These are phyloP conservation scores for Drosophila lowei DNA, from an alignment of 1,140 invertebrate species.

Conservation along the genomic window DNA sequence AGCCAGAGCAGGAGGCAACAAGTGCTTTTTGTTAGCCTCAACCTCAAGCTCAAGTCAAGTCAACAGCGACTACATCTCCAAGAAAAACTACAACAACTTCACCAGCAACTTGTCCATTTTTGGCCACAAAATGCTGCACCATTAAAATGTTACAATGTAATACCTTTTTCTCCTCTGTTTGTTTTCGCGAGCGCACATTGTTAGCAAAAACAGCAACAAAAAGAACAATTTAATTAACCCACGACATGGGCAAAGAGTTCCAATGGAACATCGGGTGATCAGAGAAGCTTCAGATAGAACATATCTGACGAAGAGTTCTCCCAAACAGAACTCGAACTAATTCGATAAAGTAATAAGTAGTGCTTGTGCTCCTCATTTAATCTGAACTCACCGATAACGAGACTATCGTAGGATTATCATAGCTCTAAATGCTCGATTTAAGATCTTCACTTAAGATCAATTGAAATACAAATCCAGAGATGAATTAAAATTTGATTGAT, in stretches of 20 bases:
- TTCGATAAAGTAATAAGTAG: no score
- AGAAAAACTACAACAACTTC: constrained; percentile 16
- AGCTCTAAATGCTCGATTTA: no score
- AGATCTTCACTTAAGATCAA: no score
- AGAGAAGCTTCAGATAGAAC: no score
- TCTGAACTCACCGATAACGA: no score
- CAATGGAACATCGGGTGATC: no score
- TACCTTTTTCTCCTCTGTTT: constrained; percentile 6
- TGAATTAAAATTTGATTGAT: no score
- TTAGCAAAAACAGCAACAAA: constrained; percentile 12
- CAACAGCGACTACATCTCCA: constrained; percentile 9
- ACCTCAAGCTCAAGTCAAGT: constrained; percentile 10
- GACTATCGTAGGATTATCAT: no score
- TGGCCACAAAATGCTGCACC: constrained; percentile 68
- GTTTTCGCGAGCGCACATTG: constrained; percentile 23
- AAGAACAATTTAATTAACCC: constrained; percentile 27
- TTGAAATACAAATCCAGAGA: no score
- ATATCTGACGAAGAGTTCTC: no score
- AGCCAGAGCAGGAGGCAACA: constrained; percentile 43
- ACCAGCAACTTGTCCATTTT: constrained; percentile 58
- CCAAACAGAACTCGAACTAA: no score
- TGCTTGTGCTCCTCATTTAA: no score
- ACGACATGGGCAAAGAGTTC: neutral
- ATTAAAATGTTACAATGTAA: constrained; percentile 69
- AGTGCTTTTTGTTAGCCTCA: constrained; percentile 53